Percentiles rank a stretch among this genome's conserved stretches.
These are phyloP conservation scores for Callionymus lyra DNA, from an alignment of 2,113 vertebrate genomes.

Conservation along the genomic window DNA sequence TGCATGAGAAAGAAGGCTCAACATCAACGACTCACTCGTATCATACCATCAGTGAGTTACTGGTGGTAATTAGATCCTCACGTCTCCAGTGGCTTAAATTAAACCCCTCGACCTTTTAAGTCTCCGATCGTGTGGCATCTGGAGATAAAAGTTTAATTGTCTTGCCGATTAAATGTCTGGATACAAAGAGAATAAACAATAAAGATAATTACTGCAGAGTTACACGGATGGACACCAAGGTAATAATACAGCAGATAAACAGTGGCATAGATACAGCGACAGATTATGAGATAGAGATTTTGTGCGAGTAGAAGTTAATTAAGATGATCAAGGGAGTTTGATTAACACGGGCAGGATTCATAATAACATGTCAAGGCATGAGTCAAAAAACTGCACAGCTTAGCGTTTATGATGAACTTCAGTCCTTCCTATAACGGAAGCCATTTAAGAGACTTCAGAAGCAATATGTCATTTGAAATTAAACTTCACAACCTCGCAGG, in stretches of 20 bases:
- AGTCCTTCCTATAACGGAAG: too few species aligned
- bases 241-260: conserved; percentile 2
- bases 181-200: conserved; percentile 5
- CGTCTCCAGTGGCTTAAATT: neutral
- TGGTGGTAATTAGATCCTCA: conserved; percentile 1
- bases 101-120: conserved; percentile 13
- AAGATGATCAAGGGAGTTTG: neutral
- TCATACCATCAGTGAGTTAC: neutral
- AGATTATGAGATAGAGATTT: conserved; percentile 1
- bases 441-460: too few species aligned
- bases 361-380: neutral
- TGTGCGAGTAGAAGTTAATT: too few species aligned
- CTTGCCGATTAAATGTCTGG: conserved; percentile 3
- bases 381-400: too few species aligned
- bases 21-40: neutral
- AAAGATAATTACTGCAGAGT: conserved; percentile 9
- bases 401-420: too few species aligned
- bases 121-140: neutral
- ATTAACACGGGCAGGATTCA: neutral
- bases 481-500: too few species aligned
- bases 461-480: too few species aligned
- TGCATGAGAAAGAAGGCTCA: too few species aligned
- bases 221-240: neutral
- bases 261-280: neutral
- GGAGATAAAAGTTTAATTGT: conserved; percentile 20